Base-by-base conservation (phyloP, 2,888 invertebrate species). In the Rhorus exstirpatorius region DNA sequence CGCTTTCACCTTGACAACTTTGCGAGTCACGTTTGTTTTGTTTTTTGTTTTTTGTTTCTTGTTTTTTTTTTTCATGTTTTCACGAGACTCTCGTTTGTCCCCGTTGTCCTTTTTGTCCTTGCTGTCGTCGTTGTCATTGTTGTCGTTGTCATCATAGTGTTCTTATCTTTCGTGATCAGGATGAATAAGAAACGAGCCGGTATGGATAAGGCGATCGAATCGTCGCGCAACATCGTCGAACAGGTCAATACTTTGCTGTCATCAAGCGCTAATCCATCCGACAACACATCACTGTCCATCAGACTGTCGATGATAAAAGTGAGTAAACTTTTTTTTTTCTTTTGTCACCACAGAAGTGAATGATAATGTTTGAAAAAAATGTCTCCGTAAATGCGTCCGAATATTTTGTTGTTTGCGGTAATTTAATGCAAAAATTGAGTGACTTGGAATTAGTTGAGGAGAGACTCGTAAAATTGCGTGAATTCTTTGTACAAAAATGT, bases 261-360 rank as follows among this genome's bases (percentile, higher is more conserved):
- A 78, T 94, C 95, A 35, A 93, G 94, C 79, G 95, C 95, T 79
- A 95, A 95, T 93, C 94, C 95, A 17, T 95, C 95, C 4, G 96
- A 96, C 92, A 94, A 94, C 88, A 94, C 95, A 65, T 94, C 95
- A 70, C 93, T 96, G 67, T 94, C 95, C 85, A 95, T 96, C 79
- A 93, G 96, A 55, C 93, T 96, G 84, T 95, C 95, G 80, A 94
- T 95, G 88, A 94, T 95, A 84, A 95, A 95, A 94, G 96, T 96
- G 88, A 88, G 89, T 87, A 75, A 17, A n/a, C 1, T 2, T 41
- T 63, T 24, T 63, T 14, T 3, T 38, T 38, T 24, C 17, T 14
- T 19, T 35, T 17, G 14, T 55, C n/a, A n/a, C n/a, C n/a, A n/a
- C n/a, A n/a, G n/a, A n/a, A n/a, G n/a, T n/a, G n/a, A n/a, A n/a